A percentile compares a stretch with the other conserved stretches of the same genome.
These are phyloP conservation scores for Trematomus bernacchii DNA, from an alignment of 2,797 vertebrate genomes.

Conservation along the genomic window DNA sequence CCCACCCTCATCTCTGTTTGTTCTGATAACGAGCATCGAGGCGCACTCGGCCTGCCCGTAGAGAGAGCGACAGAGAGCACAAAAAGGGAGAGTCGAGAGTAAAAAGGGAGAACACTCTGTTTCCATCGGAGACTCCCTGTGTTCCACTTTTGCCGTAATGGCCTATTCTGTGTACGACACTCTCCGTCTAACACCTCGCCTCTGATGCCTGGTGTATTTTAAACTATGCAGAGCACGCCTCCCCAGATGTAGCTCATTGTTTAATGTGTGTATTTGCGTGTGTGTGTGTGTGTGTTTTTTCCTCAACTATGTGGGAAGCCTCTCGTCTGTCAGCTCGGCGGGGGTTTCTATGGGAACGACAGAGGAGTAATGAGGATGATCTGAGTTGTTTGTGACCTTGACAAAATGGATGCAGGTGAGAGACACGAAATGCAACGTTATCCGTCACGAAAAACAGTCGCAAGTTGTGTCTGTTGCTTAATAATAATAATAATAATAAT, in stretches of 20 bases:
- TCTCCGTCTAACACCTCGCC: constrained; percentile 72
- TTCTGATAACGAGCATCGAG: constrained; percentile 74
- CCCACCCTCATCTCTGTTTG: constrained; percentile 74
- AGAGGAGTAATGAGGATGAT: constrained; percentile 79
- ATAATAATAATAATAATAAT: too few species aligned
- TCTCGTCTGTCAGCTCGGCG: constrained; percentile 81
- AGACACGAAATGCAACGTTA: neutral
- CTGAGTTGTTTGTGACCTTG: constrained; percentile 82
- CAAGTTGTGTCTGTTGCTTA: too few species aligned
- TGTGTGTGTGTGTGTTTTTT: constrained; percentile 36
- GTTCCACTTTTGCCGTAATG: constrained; percentile 81
- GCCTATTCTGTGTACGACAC: constrained; percentile 80
- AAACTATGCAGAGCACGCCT: constrained; percentile 75
- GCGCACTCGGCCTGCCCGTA: constrained; percentile 48
- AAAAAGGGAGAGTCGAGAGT: constrained; percentile 27
- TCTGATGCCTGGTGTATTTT: constrained; percentile 81
- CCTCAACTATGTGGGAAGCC: constrained; percentile 73
- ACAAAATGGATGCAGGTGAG: constrained; percentile 53
- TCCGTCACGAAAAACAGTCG: neutral
- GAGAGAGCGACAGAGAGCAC: constrained; percentile 52
- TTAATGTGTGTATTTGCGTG: constrained; percentile 21
- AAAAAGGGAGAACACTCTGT: constrained; percentile 40
- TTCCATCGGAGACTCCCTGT: constrained; percentile 71
- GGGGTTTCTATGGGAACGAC: constrained; percentile 85
- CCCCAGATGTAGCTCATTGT: constrained; percentile 63